Evolutionary conservation across 30 jellyfish, hydroid and myxozoan species (phyloP), one percentile per base, ranked within the genome.

Genomic region (Hydra vulgaris): DNA sequence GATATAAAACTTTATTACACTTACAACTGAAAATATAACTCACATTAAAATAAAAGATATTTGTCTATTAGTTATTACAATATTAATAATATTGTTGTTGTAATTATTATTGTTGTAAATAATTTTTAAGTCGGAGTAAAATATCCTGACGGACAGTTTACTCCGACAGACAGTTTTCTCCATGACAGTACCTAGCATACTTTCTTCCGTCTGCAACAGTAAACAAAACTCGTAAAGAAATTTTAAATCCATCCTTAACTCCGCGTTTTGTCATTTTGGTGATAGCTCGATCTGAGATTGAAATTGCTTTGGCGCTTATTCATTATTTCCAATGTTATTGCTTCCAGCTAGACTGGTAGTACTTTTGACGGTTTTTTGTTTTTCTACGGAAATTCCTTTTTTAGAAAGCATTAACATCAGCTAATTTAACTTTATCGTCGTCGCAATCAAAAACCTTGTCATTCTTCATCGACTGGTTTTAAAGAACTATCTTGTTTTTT

Each of bases 371-470:
- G 76, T 69, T 1, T 4, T 23, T 69, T 69, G 76, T 23, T 69
- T 21, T 69, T 69, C 76, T 21, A 1, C 76, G 15, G 76, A 12
- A 23, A 69, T 69, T 23, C 27, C 15, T 23, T 21, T 15, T 20
- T 69, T 23, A 23, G 27, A 21, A 23, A 69, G 76, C 76, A 21
- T 69, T 23, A 23, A 21, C 27, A 20, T 23, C 76, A 69, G 27
- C 15, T 69, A 69, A 69, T 69, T 69, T 12, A 21, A 69, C 8
- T 69, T 69, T 23, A 4, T 69, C 76, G 76, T 8, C 81, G 3
- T 73, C 81, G 20, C 72, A 21, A 20, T 73, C 81, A 22, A 73
- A 25, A 22, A 73, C 7, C 20, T 73, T 73, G 52, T 73, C 81
- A 40, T 15, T n/a, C 76, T 21, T 8, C 76, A 69, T 21, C 27